Evolutionary conservation across 1,140 invertebrate genomes (phyloP).

Genomic region (Cotesia chilonis): DNA sequence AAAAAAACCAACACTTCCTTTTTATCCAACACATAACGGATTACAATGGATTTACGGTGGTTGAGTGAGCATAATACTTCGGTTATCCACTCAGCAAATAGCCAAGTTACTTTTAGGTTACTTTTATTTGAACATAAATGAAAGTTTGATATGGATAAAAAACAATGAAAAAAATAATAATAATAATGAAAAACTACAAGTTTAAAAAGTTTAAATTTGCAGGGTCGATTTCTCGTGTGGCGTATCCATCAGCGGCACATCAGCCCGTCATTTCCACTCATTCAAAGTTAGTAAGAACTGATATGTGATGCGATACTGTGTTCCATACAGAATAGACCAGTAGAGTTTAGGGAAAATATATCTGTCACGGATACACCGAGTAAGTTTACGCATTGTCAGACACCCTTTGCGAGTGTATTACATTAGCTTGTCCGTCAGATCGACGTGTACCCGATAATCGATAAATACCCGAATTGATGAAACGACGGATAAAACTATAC

Average conservation of each 20-base stretch:
- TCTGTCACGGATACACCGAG: conserved; percentile 22
- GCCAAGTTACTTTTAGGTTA: background rate
- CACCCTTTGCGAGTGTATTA: conserved; percentile 24
- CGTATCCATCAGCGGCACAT: conserved; percentile 18
- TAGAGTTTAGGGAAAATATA: background rate
- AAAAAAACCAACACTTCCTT: conserved; percentile 10
- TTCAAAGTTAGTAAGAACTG: background rate
- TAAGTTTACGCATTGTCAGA: conserved; percentile 25
- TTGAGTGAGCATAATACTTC: conserved; percentile 4
- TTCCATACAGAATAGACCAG: no score
- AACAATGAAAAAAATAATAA: conserved; percentile 13
- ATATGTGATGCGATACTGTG: no score
- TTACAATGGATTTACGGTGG: conserved; percentile 4
- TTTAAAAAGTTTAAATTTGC: background rate
- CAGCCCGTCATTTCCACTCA: conserved; percentile 1
- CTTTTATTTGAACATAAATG: conserved; percentile 8
- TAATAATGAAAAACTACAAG: no score
- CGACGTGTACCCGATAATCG: conserved; percentile 40
- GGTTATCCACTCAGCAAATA: conserved; percentile 41
- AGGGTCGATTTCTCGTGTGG: conserved; percentile 17
- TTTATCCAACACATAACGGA: no score
- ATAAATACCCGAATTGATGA: conserved; percentile 3
- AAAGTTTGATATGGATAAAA: background rate
- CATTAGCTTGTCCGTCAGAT: background rate
- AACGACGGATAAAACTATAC: conserved; percentile 1